phyloP scores from a whole-genome alignment of 2,113 vertebrate genomes.

The Syngnathus typhle region DNA sequence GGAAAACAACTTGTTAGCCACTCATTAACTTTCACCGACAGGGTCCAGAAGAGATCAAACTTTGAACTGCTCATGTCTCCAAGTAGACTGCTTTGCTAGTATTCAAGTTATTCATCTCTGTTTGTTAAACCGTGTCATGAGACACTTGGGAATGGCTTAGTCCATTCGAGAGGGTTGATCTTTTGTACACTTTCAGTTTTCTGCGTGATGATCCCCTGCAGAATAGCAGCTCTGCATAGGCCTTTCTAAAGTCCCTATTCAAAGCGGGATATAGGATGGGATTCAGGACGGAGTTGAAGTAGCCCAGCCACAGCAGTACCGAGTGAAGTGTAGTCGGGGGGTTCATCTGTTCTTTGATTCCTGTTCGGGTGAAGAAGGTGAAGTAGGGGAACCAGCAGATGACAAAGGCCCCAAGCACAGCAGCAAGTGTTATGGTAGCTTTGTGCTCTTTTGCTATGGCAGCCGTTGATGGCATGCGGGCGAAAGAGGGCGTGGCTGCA shows the following conservation, averaged over 20 bases:
- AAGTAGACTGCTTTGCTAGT: not conserved
- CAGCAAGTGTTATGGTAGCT: conserved; percentile 82
- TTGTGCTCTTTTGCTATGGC: conserved; percentile 83
- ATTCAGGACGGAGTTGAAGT: conserved; percentile 90
- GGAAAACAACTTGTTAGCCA: conserved; percentile 28
- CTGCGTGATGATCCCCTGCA: conserved; percentile 51
- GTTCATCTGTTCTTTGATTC: conserved; percentile 56
- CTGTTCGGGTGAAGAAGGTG: conserved; percentile 78
- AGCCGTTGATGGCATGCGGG: conserved; percentile 43
- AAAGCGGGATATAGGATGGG: conserved; percentile 87
- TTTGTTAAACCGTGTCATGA: conserved; percentile 21
- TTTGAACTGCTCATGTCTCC: conserved; percentile 34
- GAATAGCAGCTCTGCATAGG: conserved; percentile 78
- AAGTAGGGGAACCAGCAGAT: conserved; percentile 96
- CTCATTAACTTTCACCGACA: conserved; percentile 34
- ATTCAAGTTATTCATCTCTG: conserved; percentile 20
- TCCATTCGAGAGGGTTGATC: conserved; percentile 33
- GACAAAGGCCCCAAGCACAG: conserved; percentile 86
- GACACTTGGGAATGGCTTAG: conserved; percentile 37
- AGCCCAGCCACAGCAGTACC: conserved; percentile 82
- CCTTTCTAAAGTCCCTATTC: conserved; percentile 84
- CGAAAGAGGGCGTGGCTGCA: conserved; percentile 59
- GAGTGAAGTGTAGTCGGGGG: conserved; percentile 48
- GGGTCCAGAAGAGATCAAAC: conserved; percentile 30
- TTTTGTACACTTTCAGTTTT: conserved; percentile 23